Base-by-base conservation (phyloP, 2,888 invertebrate species). In the Harpagoxenus sublaevis region DNA sequence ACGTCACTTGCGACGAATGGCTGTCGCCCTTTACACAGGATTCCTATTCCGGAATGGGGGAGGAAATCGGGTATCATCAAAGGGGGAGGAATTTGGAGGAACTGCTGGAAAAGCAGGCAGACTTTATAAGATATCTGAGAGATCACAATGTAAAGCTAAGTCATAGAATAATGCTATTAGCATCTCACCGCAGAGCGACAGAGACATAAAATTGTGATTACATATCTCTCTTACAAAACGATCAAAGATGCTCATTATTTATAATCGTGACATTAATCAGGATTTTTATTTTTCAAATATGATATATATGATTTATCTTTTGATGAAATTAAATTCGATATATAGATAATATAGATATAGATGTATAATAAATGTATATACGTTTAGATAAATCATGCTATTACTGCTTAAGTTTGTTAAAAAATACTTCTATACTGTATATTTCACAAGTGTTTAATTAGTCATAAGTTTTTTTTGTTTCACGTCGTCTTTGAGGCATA, bases 21-120 rank as follows among this genome's bases (percentile, higher is more conserved):
- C 93, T 95, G 83, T 95, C 95, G 42, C 95, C 95, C 74, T 95
- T 95, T 48, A 95, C 95, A n/a, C 95, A 95, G 63, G 96, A 96
- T 84, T 95, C 94, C 60, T 95, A 95, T 86, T 94, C 95, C 9
- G 95, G 95, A 84, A 92, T 89, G 68, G 95, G 94, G 8, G 96
- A 96, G 8, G 96, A 96, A 94, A 95, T 96, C 55, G 96, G 96
- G 12, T 96, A 95, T 81, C 92, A 88, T 42, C 92, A 90, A 68
- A 92, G 91, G 75, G 94, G 92, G 28, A 92, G 92, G 2, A 92
- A 94, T 83, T 85, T 94, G 73, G 89, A 92, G 31, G 97, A 97
- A 84, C 95, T 97, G 75, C 95, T 97, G 68, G 97, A 97, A 91
- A 97, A 97, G 93, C 97, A 97, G 95, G 97, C 97, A 42, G 97